Base-by-base conservation (phyloP, 2,888 invertebrate species). In the Agonopterix arenella region DNA sequence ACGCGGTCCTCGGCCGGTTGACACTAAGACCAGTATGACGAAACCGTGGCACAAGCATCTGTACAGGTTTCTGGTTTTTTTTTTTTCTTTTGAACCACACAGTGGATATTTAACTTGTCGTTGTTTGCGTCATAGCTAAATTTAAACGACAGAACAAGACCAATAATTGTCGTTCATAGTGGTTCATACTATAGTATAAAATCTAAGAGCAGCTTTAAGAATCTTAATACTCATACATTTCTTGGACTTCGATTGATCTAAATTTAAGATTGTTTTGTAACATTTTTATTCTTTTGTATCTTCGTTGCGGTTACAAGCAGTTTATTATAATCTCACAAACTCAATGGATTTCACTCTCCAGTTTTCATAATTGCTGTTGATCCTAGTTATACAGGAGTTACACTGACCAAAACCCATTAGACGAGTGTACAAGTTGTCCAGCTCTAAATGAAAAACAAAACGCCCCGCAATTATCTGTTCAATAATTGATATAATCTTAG, bases 51-150 rank as follows among this genome's bases (percentile, higher is more conserved):
- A 52, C 61, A 52, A 54, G 57, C 55, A 54, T 58, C 59, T 55
- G 64, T 70, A 73, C 76, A 68, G 70, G 72, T 74, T 73, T 55
- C 61, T 28, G 60, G 28, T 28, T 57, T 62, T 62, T 61, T 62
- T 61, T 13, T 66, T 70, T 62, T 62, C 53, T 47, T 56, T 56
- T 53, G 52, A 42, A 41, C 41, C 41, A 11, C 52, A 49, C 59
- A 55, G 60, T 64, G 60, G 64, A 61, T 64, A 55, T 60, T 64
- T 28, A 58, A 60, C 53, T 28, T 28, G 28, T 49, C 51, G 54
- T 53, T 57, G 65, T 68, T 70, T 67, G 70, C 68, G 69, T 70
- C 77, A 71, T 62, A 57, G 60, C 66, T 70, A 73, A 64, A 69
- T 63, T 62, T 55, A 28, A 28, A 28, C 28, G 5, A 28, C 28